Base-by-base conservation (phyloP, 2,888 invertebrate species). In the Dysmachus trigonus region DNA sequence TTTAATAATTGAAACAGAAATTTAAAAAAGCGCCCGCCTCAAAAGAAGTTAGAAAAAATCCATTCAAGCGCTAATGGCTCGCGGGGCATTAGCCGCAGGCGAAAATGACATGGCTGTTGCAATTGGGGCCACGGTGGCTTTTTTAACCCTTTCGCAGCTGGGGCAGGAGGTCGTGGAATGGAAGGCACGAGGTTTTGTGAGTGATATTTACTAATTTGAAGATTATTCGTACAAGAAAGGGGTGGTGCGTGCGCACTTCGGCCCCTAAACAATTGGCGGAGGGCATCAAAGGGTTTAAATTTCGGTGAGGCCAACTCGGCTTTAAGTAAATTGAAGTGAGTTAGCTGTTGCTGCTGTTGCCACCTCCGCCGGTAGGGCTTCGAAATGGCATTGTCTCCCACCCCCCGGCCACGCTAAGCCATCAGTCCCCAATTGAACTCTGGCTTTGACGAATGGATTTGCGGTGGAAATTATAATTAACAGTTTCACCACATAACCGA, bases 201-300 rank as follows among this genome's bases (percentile, higher is more conserved):
- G 86, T 87, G 87, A 87, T 87, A 86, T 86, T 86, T 86, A 87
- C 87, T 87, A 87, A 87, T 87, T 87, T 86, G 86, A 86, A 86
- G 87, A 87, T 87, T 87, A 87, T 86, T 72, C 85, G 35, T 53
- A 87, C 86, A 86, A 86, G 79, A 86, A 86, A 87, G 81, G 87
- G 87, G 87, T 86, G 86, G 51, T 53, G 27, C n/a, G 27, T 22
- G 74, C 27, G 15, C 74, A 15, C 33, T 73, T 41, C 51, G 35
- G 41, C 15, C 74, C 85, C 51, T n/a, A 35, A 76, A 85, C 35
- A 74, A 76, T 38, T 51, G 27, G 41, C 74, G 47, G 33, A 38
- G 51, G 51, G 51, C 47, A 74, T 74, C 73, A 85, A 85, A 74
- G 84, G 85, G 74, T 85, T 83, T 41, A 83, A 51, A 72, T 38